Percentiles rank a stretch among this genome's conserved stretches.
Conservation (phyloP, 2,888 invertebrate species). For the Chirona hameri region DNA sequence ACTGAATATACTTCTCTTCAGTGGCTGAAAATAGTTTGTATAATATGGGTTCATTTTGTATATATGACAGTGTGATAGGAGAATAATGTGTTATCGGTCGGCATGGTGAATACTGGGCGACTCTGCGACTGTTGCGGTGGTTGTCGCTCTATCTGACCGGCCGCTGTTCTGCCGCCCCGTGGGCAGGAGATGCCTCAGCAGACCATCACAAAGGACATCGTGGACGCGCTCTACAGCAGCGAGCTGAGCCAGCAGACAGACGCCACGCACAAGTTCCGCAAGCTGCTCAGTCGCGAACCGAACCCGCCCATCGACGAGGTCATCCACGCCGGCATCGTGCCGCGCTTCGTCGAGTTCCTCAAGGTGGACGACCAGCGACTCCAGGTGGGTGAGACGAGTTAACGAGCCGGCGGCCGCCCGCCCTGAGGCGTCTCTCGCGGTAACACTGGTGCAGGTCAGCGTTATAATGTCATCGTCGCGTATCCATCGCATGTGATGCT, state of each 20-base stretch:
- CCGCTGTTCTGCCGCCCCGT: not conserved
- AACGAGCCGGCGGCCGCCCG: too few species aligned
- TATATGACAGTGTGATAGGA: too few species aligned
- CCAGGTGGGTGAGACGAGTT: conserved; percentile 39
- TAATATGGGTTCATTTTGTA: too few species aligned
- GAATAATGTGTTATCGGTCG: too few species aligned
- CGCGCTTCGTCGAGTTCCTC: conserved; percentile 73
- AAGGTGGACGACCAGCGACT: conserved; percentile 54
- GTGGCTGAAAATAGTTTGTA: too few species aligned
- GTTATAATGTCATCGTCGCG: too few species aligned
- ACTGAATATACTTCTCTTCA: too few species aligned
- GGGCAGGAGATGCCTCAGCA: not conserved
- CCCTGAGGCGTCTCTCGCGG: too few species aligned
- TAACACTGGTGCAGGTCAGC: too few species aligned
- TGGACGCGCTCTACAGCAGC: conserved; percentile 53
- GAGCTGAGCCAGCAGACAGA: conserved; percentile 61
- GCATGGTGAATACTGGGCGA: too few species aligned
- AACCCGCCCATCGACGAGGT: conserved; percentile 87
- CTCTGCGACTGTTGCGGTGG: too few species aligned
- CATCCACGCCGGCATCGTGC: conserved; percentile 78
- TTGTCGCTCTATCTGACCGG: not conserved
- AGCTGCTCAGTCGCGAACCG: conserved; percentile 79
- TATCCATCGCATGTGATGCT: too few species aligned
- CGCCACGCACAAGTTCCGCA: conserved; percentile 77
- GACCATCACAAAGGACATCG: conserved; percentile 6